These are phyloP conservation scores for Pseudopodoces humilis DNA, from an alignment of 2,113 vertebrate species.

Conservation along the genomic window DNA sequence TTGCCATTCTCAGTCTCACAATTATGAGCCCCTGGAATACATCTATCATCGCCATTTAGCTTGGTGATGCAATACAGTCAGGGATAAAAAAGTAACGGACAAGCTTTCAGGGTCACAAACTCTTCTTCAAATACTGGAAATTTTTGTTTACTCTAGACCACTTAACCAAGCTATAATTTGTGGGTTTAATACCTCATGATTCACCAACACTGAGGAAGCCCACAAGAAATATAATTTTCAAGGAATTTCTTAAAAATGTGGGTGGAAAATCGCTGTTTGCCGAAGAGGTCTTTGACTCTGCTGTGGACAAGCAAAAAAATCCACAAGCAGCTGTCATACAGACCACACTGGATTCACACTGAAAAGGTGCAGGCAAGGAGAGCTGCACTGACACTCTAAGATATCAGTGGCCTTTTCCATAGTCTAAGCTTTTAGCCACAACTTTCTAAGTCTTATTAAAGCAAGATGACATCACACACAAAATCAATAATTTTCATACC, in stretches of 20 bases:
- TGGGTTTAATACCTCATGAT: background rate
- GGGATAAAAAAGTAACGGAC: background rate
- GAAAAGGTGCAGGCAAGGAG: background rate
- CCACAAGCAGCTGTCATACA: background rate
- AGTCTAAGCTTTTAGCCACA: background rate
- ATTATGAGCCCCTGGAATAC: background rate
- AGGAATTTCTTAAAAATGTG: background rate
- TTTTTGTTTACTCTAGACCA: background rate
- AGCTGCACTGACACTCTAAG: background rate
- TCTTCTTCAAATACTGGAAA: conserved; percentile 31
- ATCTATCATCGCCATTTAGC: background rate
- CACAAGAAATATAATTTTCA: conserved; percentile 2
- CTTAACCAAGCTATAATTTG: background rate
- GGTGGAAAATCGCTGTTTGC: background rate
- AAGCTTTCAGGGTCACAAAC: background rate
- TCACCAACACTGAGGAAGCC: background rate
- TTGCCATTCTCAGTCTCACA: background rate
- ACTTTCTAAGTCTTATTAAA: background rate
- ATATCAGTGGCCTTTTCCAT: background rate
- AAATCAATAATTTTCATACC: background rate
- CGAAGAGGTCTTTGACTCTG: background rate
- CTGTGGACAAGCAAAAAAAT: background rate
- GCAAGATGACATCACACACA: background rate
- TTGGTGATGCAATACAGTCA: background rate
- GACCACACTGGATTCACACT: background rate